Base-by-base conservation (phyloP, 1,140 invertebrate genomes). In the Papilio polytes region DNA sequence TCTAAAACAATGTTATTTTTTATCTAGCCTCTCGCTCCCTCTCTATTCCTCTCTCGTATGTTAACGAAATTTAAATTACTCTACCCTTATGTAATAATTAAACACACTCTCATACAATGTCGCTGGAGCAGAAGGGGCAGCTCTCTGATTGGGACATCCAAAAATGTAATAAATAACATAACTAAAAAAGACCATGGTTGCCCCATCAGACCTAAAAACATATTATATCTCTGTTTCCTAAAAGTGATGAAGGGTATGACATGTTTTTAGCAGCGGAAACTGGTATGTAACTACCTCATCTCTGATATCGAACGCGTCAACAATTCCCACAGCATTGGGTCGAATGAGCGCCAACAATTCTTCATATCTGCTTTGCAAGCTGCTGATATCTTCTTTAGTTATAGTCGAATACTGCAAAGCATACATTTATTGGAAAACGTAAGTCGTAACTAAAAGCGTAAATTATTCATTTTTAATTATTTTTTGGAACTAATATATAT, bases 271-370 rank as follows among this genome's bases (percentile, higher is more conserved):
- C n/a, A 56, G n/a, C 20, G 6, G 0, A 26, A 26, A 63, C 10
- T 12, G 2, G 0, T 66, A 36, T 18, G 36, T 18, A 26, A 31
- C 72, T 83, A 98, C 96, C 80, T 97, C 96, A 92, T 99, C 98
- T 63, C 96, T 95, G 73, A 98, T 96, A 92, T 98, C 98, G 88
- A 98, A 99, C 18, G 97, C 97, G 90, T 99, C 98, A 0, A 98
- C 98, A 18, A 99, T 94, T 3, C 97, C 96, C 1, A 99, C 97
- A 22, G 97, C 98, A 94, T 99, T 98, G 7, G 97, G 97, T 80
- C 98, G 96, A n/a, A 99, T 95, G 1, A 95, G 88, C 10, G 91
- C 90, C 41, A 99, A 91, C 56, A 98, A 93, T 53, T 96, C 95
- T 85, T 97, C 96, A 51, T 98, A 89, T 74, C 97, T 96, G 10